A percentile compares a stretch with the other conserved stretches of the same genome.
phyloP scores from a whole-genome alignment of 1,140 invertebrate species.

The Mycetomoellerius zeteki region DNA sequence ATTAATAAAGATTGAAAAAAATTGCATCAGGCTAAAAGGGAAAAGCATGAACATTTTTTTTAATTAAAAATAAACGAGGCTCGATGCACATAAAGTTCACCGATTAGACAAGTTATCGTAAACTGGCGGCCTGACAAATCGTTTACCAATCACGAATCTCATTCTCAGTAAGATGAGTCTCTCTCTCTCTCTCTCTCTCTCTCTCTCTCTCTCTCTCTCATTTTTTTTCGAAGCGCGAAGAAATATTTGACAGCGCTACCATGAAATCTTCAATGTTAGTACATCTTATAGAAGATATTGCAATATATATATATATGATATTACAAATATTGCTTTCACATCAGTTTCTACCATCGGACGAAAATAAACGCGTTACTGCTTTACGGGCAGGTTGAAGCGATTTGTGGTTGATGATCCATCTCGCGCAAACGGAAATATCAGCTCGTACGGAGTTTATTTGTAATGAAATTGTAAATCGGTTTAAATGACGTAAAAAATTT shows the following conservation, averaged over 20 bases:
- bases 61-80: slow-evolving; percentile 1
- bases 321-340: slow-evolving; percentile 18
- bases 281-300: slow-evolving; percentile 21
- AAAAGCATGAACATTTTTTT: not conserved
- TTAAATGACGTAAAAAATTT: not conserved
- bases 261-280: not conserved
- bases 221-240: not conserved
- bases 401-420: slow-evolving; percentile 37
- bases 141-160: slow-evolving; percentile 1
- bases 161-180: not conserved
- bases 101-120: slow-evolving; percentile 53
- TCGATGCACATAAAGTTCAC: not conserved
- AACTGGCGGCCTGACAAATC: not conserved
- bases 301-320: too few species aligned
- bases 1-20: not conserved
- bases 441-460: not conserved
- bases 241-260: slow-evolving; percentile 43
- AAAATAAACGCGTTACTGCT: slow-evolving; percentile 47
- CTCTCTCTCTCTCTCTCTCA: not conserved
- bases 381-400: slow-evolving; percentile 12
- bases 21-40: not conserved
- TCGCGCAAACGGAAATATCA: not conserved
- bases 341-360: not conserved
- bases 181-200: not conserved
- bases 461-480: not conserved